phyloP scores from a whole-genome alignment of 1,140 invertebrate species.

The Sinonovacula constricta region DNA sequence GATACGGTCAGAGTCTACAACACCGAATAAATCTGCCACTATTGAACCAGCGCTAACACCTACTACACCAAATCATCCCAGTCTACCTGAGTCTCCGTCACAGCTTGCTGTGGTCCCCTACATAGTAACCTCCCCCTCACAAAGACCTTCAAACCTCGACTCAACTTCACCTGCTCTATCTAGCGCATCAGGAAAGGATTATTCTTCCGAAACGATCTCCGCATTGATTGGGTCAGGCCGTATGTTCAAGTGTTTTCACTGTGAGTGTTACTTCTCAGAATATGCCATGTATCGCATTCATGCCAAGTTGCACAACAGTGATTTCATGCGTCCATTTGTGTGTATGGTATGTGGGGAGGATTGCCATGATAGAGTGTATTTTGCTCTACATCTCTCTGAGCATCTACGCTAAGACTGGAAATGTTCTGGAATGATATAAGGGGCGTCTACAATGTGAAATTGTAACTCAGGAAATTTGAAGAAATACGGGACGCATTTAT shows the following conservation, averaged over 20 bases:
- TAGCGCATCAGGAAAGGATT: slow-evolving; percentile 53
- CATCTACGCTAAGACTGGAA: slow-evolving; percentile 66
- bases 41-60: slow-evolving; percentile 42
- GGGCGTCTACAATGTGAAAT: too few species aligned
- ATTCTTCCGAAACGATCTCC: slow-evolving; percentile 64
- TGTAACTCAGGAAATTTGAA: too few species aligned
- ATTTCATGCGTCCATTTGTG: slow-evolving; percentile 62
- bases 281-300: slow-evolving; percentile 74
- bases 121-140: slow-evolving; percentile 28
- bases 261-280: slow-evolving; percentile 73
- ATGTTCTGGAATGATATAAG: too few species aligned
- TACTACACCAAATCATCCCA: slow-evolving; percentile 53
- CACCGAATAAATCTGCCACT: slow-evolving; percentile 2
- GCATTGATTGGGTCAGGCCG: slow-evolving; percentile 63
- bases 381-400: slow-evolving; percentile 69
- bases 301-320: slow-evolving; percentile 68
- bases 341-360: slow-evolving; percentile 71
- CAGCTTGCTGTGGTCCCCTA: slow-evolving; percentile 31
- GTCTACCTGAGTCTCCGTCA: slow-evolving; percentile 39
- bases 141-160: slow-evolving; percentile 17
- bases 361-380: slow-evolving; percentile 72
- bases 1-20: slow-evolving; percentile 23
- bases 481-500: too few species aligned
- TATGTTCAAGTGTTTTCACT: slow-evolving; percentile 71
- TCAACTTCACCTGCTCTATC: slow-evolving; percentile 43